Percentiles rank a stretch among this genome's conserved stretches.
These are phyloP conservation scores for Eretmochelys imbricata DNA, from an alignment of 2,113 vertebrate species.

Conservation along the genomic window DNA sequence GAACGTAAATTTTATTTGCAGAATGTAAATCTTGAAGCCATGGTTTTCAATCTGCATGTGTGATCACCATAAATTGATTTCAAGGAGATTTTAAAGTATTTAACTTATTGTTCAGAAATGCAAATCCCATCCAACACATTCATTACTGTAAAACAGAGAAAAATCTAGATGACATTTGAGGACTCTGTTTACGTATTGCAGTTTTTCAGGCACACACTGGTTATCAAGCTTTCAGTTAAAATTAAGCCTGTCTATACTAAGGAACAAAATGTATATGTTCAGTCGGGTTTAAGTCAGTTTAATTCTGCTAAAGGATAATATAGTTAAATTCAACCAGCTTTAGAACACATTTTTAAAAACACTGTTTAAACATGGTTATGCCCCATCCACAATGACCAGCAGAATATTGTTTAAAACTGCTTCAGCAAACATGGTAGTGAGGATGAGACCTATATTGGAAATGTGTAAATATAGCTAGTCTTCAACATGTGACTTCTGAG, in stretches of 20 bases:
- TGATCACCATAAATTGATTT: conserved; percentile 73
- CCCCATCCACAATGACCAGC: background rate
- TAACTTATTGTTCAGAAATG: conserved; percentile 55
- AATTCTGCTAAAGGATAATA: conserved; percentile 12
- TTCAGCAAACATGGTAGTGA: conserved; percentile 17
- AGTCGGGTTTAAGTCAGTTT: background rate
- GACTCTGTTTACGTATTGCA: background rate
- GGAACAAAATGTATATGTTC: background rate
- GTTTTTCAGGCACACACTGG: conserved; percentile 16
- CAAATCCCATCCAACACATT: conserved; percentile 47
- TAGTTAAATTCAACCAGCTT: background rate
- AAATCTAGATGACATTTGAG: background rate
- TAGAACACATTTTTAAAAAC: background rate
- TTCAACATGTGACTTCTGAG: background rate
- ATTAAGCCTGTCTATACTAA: background rate
- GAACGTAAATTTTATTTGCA: conserved; percentile 75
- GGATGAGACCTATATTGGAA: background rate
- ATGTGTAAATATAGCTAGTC: background rate
- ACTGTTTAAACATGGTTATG: background rate
- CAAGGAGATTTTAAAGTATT: conserved; percentile 68
- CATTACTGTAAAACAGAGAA: background rate
- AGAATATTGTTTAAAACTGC: background rate
- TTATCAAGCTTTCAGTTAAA: conserved; percentile 51
- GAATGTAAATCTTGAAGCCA: conserved; percentile 70
- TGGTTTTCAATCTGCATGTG: conserved; percentile 63